phyloP scores from a whole-genome alignment of 1,140 invertebrate species.

The Micrasema minimum region DNA sequence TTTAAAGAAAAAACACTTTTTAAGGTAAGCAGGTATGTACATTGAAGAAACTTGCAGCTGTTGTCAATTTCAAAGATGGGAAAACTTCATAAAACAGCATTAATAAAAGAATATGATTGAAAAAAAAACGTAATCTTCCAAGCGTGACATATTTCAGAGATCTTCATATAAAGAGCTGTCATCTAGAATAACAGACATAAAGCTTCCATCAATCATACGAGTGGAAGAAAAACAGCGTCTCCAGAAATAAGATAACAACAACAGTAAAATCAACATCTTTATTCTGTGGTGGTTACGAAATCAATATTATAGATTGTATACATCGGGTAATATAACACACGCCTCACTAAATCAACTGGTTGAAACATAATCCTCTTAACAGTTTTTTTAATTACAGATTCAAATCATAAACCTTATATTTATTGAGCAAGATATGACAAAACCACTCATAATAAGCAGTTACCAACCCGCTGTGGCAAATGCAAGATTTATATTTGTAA shows the following conservation, averaged over 20 bases:
- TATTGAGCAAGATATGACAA: slow-evolving; percentile 9
- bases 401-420: slow-evolving; percentile 14
- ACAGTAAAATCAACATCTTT: slow-evolving; percentile 6
- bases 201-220: slow-evolving; percentile 11
- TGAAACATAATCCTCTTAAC: slow-evolving; percentile 12
- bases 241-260: background rate
- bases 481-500: too few relatives aligned
- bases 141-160: background rate
- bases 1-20: too few relatives aligned
- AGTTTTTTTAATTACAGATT: background rate
- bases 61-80: too few relatives aligned
- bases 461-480: slow-evolving; percentile 10
- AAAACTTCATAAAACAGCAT: too few relatives aligned
- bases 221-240: background rate
- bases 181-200: slow-evolving; percentile 4
- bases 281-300: slow-evolving; percentile 16
- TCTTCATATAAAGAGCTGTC: slow-evolving; percentile 10
- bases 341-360: background rate
- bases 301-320: too few relatives aligned
- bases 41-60: too few relatives aligned
- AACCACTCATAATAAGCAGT: too few relatives aligned
- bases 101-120: too few relatives aligned
- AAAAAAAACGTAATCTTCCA: too few relatives aligned
- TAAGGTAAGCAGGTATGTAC: too few relatives aligned
- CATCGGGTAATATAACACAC: background rate